These are phyloP conservation scores for Cephus cinctus DNA, from an alignment of 1,140 invertebrate genomes.

Conservation along the genomic window DNA sequence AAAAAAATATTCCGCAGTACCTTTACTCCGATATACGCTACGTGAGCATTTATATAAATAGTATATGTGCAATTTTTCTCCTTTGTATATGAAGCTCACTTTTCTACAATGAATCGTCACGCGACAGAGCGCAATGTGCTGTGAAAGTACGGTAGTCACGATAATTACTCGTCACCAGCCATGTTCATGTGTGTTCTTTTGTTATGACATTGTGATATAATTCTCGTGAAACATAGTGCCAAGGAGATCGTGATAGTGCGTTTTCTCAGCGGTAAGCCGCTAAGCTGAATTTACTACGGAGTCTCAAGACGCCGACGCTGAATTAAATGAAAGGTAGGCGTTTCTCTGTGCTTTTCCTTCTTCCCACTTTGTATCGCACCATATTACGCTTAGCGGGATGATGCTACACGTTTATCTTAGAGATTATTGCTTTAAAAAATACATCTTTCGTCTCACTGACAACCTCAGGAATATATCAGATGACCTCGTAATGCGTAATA, in stretches of 20 bases:
- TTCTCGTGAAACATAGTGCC: constrained; percentile 23
- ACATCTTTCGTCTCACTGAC: too few species aligned
- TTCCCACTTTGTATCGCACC: too few species aligned
- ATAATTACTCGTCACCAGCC: constrained; percentile 33
- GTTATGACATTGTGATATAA: constrained; percentile 40
- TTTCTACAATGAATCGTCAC: constrained; percentile 26
- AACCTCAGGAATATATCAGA: too few species aligned
- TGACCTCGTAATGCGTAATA: too few species aligned
- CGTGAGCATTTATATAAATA: constrained; percentile 9
- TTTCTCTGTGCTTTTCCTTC: too few species aligned
- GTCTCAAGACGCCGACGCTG: constrained; percentile 6
- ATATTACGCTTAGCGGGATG: too few species aligned
- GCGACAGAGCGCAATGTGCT: constrained; percentile 31
- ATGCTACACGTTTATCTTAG: too few species aligned
- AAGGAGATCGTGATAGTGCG: constrained; percentile 13
- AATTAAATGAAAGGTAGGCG: constrained; percentile 42
- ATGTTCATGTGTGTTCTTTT: constrained; percentile 37
- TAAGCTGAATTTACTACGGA: background rate
- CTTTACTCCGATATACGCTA: background rate
- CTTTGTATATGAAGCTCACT: constrained; percentile 15
- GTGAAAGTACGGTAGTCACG: constrained; percentile 35
- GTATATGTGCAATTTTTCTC: constrained; percentile 10
- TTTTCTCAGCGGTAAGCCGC: background rate
- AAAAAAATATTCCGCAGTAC: constrained; percentile 7
- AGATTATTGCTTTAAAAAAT: too few species aligned